A percentile compares a stretch with the other conserved stretches of the same genome.
These are phyloP conservation scores for Phoxinus dragarum DNA, from an alignment of 2,797 vertebrate species.

Conservation along the genomic window DNA sequence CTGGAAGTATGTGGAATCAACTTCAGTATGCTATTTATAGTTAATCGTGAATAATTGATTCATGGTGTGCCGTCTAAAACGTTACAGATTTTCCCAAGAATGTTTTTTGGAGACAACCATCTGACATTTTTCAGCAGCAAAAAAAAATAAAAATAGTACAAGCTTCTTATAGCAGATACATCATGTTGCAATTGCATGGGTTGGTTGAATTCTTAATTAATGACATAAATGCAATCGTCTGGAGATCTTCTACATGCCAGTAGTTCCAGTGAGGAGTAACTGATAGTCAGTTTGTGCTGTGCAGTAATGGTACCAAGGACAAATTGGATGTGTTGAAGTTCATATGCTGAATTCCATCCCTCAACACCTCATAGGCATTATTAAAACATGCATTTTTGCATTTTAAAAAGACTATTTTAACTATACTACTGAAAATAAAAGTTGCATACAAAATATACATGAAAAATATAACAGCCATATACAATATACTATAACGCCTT, in stretches of 20 bases:
- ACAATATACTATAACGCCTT: background rate
- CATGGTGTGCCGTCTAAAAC: background rate
- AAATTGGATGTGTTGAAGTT: background rate
- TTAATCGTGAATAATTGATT: slow-evolving; percentile 40
- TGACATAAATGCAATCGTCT: background rate
- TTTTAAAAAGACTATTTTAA: background rate
- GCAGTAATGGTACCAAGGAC: background rate
- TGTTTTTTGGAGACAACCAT: background rate
- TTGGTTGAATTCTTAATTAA: background rate
- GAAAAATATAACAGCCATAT: background rate
- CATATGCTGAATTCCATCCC: background rate
- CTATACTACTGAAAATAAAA: background rate
- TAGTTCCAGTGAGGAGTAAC: slow-evolving; percentile 11
- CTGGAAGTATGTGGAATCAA: background rate
- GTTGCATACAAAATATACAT: background rate
- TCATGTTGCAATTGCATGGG: background rate
- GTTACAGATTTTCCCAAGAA: background rate
- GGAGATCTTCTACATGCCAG: background rate
- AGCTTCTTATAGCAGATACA: background rate
- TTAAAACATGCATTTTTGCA: background rate
- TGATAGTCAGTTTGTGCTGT: slow-evolving; percentile 33
- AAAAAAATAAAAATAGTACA: background rate
- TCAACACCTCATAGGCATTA: background rate
- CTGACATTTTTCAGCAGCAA: background rate
- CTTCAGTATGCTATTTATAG: slow-evolving; percentile 14